Evolutionary conservation across 1,140 invertebrate species (phyloP).

Genomic region (Archivesica marissinica): DNA sequence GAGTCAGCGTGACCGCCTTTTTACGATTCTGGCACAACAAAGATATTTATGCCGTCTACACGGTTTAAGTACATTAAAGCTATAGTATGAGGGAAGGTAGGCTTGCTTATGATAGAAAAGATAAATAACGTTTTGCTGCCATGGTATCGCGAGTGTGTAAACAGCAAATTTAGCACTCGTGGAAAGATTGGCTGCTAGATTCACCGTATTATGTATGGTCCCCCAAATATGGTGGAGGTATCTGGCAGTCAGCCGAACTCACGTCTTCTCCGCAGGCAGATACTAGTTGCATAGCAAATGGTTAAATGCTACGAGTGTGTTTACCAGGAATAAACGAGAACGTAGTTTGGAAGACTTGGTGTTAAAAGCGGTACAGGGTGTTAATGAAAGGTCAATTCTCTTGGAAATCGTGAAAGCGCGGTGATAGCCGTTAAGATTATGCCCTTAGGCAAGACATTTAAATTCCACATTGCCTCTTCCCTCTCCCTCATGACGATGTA

Average conservation of each 20-base stretch:
- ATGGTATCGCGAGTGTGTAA: constrained; percentile 14
- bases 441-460: too few species aligned
- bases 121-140: constrained; percentile 28
- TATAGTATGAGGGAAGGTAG: neutral
- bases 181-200: constrained; percentile 11
- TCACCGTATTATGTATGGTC: constrained; percentile 30
- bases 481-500: too few species aligned
- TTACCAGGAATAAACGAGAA: too few species aligned
- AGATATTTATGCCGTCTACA: constrained; percentile 29
- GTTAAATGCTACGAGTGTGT: too few species aligned
- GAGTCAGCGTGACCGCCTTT: constrained; percentile 27
- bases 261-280: neutral
- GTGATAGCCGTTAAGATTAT: too few species aligned
- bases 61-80: constrained; percentile 40
- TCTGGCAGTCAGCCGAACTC: constrained; percentile 5
- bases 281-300: too few species aligned
- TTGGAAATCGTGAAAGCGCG: too few species aligned
- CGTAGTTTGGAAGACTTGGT: too few species aligned
- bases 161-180: constrained; percentile 7
- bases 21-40: constrained; percentile 35
- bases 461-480: too few species aligned
- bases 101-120: constrained; percentile 37
- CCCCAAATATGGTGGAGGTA: constrained; percentile 3
- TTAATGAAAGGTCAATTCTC: too few species aligned
- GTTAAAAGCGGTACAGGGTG: too few species aligned